Conservation (phyloP, 92 coral and sea anemone species). For the Siderastrea radians region DNA sequence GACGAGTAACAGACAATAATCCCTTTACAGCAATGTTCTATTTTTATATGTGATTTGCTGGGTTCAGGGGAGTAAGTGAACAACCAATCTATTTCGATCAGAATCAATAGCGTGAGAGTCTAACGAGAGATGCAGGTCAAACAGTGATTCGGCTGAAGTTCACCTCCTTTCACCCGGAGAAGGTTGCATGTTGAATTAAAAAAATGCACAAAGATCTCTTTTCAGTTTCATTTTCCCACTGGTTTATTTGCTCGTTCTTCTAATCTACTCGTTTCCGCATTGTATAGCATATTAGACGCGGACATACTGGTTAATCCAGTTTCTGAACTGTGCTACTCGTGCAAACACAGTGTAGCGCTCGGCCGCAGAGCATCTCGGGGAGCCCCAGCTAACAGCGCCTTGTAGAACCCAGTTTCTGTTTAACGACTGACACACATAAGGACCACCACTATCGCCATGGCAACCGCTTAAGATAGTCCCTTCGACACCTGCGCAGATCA, state of each 20-base stretch:
- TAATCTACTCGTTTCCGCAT: neutral
- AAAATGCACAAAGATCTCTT: neutral
- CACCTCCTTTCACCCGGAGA: neutral
- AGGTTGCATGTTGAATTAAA: neutral
- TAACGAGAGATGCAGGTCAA: too few species aligned
- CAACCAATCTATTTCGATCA: too few species aligned
- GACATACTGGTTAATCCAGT: slow-evolving; percentile 45
- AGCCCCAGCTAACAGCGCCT: slow-evolving; percentile 67
- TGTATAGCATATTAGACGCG: slow-evolving; percentile 3
- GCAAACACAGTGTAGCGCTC: slow-evolving; percentile 63
- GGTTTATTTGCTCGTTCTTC: neutral
- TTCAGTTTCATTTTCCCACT: neutral
- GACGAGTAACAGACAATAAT: too few species aligned
- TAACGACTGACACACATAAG: slow-evolving; percentile 49
- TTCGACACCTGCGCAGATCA: slow-evolving; percentile 70
- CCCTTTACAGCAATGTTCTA: too few species aligned
- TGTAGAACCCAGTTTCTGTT: slow-evolving; percentile 40
- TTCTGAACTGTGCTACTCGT: slow-evolving; percentile 55
- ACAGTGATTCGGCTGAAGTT: too few species aligned
- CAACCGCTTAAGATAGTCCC: slow-evolving; percentile 55
- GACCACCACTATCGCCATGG: slow-evolving; percentile 73
- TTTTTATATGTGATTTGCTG: too few species aligned
- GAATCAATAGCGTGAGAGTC: too few species aligned
- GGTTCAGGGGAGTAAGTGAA: too few species aligned
- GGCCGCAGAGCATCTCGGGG: slow-evolving; percentile 50